Evolutionary conservation across 2,797 vertebrate species (phyloP).

Genomic region (Enteromius mattozi): DNA sequence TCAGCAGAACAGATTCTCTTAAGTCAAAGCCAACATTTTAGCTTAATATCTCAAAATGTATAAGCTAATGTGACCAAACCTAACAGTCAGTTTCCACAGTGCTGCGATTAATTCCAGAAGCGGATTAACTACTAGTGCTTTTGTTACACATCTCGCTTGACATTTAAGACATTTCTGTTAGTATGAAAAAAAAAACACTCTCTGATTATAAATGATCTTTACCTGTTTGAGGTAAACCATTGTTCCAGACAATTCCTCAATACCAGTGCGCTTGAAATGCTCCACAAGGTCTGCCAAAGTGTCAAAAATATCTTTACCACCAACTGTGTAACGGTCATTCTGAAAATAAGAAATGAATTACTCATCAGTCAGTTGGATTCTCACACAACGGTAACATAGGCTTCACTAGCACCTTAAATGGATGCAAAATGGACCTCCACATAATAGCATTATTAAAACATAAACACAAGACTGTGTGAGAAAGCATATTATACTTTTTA

Average conservation of each 20-base stretch:
- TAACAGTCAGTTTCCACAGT: not conserved
- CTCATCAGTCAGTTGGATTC: not conserved
- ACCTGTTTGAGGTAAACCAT: constrained; percentile 91
- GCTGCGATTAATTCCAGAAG: constrained; percentile 22
- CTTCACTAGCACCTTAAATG: not conserved
- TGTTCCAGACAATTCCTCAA: constrained; percentile 90
- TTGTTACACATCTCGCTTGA: not conserved
- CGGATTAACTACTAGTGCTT: not conserved
- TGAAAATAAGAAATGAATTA: constrained; percentile 64
- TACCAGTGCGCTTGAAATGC: constrained; percentile 87
- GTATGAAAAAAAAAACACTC: not conserved
- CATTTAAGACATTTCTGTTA: constrained; percentile 1
- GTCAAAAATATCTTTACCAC: constrained; percentile 85
- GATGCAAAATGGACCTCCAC: not conserved
- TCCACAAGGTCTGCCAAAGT: constrained; percentile 91
- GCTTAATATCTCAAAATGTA: not conserved
- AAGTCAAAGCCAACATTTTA: not conserved
- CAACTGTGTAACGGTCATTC: constrained; percentile 90
- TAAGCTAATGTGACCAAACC: not conserved
- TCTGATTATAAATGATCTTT: constrained; percentile 28
- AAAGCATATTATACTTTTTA: not conserved
- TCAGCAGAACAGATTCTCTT: not conserved
- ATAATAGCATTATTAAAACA: not conserved
- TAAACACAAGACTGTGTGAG: not conserved
- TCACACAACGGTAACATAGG: not conserved